Percentiles rank a stretch among this genome's conserved stretches.
These are phyloP conservation scores for Atta colombica DNA, from an alignment of 1,140 invertebrate genomes.

Conservation along the genomic window DNA sequence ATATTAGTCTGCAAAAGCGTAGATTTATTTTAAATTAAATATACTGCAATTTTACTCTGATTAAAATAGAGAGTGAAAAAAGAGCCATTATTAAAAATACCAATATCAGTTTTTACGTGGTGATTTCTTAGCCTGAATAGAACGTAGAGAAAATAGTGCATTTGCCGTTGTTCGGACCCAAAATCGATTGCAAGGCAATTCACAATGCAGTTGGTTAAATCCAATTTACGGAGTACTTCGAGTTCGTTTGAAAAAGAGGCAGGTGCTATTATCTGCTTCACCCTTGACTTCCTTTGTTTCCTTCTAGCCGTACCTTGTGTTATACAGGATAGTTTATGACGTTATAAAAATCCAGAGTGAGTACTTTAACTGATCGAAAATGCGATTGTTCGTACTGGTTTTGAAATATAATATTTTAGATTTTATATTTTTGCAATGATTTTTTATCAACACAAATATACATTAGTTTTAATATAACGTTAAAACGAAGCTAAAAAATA, in stretches of 20 bases:
- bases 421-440: background rate
- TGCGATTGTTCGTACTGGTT: background rate
- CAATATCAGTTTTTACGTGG: background rate
- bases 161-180: slow-evolving; percentile 40
- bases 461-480: background rate
- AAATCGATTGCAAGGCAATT: slow-evolving; percentile 51
- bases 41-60: background rate
- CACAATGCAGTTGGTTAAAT: slow-evolving; percentile 61
- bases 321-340: slow-evolving; percentile 43
- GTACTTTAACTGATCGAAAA: slow-evolving; percentile 1
- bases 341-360: slow-evolving; percentile 35
- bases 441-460: background rate
- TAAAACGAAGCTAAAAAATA: background rate
- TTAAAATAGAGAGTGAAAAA: background rate
- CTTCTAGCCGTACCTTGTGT: background rate
- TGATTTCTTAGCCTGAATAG: background rate
- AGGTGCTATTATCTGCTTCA: slow-evolving; percentile 32
- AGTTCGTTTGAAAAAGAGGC: slow-evolving; percentile 50
- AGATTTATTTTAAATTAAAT: slow-evolving; percentile 20
- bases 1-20: background rate
- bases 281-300: slow-evolving; percentile 57
- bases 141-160: slow-evolving; percentile 9
- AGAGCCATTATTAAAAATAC: slow-evolving; percentile 2
- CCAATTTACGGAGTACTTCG: slow-evolving; percentile 53
- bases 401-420: background rate